Base-by-base conservation (phyloP, 2,113 vertebrate species). In the Carassius auratus region DNA sequence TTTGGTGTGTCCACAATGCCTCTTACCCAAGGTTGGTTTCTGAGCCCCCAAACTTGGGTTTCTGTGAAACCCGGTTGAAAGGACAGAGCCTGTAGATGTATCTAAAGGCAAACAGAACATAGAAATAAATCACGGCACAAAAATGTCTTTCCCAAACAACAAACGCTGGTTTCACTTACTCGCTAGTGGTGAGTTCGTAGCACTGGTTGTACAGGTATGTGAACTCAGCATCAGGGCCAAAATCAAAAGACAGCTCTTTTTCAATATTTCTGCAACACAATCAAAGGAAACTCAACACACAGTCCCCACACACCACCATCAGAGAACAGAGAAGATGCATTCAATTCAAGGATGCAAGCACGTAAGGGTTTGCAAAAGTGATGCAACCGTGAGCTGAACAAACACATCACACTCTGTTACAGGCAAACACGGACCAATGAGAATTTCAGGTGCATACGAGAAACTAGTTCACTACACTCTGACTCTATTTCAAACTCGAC, bases 1-100 rank as follows among this genome's bases (percentile, higher is more conserved):
- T 42, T 9, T 61, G 42, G 21, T 4, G 9, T 17, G 0, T 1
- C 1, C 12, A 5, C 1, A 76, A 76, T 7, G 12, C 79, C 3
- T 50, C 94, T 96, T 92, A 97, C 97, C 97, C 97, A 2, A 98
- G 94, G 81, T 92, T 97, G 45, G 97, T 98, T 84, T 97, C 96
- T 19, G 97, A 96, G 69, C 97, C 96, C 0, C 97, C 97, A 4
- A 89, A 95, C 83, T 97, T 98, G 52, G 96, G 95, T 88, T 98
- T 97, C 92, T 98, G 97, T 0, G 96, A 95, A n/a, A 98, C 96
- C n/a, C 94, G 93, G 86, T 95, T 96, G 86, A 98, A 98, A 0
- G 97, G 97, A 85, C 97, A 98, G 3, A 98, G 93, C 38, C 93
- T 95, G 91, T 98, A 98, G 89, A 97, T 30, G 3, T 98, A 98